Conservation (phyloP, 2,797 vertebrate species). For the Scolopax bukidnonensis region DNA sequence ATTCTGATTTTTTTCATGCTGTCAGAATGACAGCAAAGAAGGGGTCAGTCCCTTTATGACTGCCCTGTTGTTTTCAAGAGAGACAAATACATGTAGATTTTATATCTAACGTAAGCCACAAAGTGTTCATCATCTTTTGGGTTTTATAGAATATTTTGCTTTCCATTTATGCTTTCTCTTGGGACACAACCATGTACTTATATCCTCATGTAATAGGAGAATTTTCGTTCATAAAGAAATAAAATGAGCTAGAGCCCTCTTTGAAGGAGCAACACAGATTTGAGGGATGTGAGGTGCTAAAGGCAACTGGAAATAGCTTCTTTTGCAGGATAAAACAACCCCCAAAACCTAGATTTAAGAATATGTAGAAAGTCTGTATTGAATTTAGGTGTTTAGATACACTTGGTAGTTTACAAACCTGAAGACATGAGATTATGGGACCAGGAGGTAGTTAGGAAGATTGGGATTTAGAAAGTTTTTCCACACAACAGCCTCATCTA, state of each 20-base stretch:
- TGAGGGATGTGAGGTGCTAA: not conserved
- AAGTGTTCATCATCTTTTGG: not conserved
- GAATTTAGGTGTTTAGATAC: not conserved
- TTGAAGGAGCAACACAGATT: not conserved
- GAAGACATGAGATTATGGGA: not conserved
- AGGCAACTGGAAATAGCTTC: not conserved
- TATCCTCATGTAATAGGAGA: not conserved
- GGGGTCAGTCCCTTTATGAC: not conserved
- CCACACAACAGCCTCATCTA: not conserved
- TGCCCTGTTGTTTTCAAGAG: not conserved
- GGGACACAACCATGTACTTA: not conserved
- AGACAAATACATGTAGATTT: not conserved
- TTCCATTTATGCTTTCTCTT: not conserved
- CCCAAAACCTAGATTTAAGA: not conserved
- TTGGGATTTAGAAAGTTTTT: not conserved
- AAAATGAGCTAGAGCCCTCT: not conserved
- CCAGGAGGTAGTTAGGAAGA: not conserved
- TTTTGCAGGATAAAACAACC: not conserved
- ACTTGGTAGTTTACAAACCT: not conserved
- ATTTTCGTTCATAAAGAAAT: not conserved
- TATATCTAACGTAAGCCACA: not conserved
- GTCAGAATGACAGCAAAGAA: constrained; percentile 30
- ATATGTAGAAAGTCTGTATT: not conserved
- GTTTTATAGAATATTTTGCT: not conserved
- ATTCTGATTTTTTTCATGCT: constrained; percentile 21